Evolutionary conservation across 2,113 vertebrate genomes (phyloP), one percentile per base, ranked within the genome.

Genomic region (Cynocephalus volans): DNA sequence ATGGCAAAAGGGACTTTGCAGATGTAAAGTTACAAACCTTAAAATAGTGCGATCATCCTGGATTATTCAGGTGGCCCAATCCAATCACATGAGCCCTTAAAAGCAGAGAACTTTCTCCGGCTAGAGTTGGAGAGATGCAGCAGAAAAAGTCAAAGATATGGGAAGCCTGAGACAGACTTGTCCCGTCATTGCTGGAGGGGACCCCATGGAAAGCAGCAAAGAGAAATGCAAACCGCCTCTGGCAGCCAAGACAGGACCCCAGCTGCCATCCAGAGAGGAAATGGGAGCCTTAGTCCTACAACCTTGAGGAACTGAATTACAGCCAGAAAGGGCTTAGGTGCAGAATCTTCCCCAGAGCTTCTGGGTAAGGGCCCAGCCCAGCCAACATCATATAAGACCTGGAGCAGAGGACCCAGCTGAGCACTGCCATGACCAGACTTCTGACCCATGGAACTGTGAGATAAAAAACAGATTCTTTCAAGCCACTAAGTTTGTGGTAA

Each of bases 371-470:
- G 24, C 45, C 56, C 50, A 64, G 7, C 28, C 69, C 26, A 50
- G 26, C 12, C 28, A 12, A 50, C 0, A 23, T 62, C n/a, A 26
- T 5, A 6, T 28, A 15, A 73, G 50, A 62, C 19, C 17, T 17
- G 1, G 3, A 72, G 58, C 70, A 2, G 28, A 77, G 33, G 36
- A 62, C 18, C 23, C 45, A 23, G 41, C 5, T 24, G 12, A 70
- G 2, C 50, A 3, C 1, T 0, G 41, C 41, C 48, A 5, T 23
- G 56, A 1, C 8, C n/a, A 54, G 36, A 7, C 41, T 31, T n/a
- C 64, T 28, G n/a, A 23, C 12, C 41, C 81, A 50, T 3, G 36
- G 70, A 48, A 21, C 82, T 73, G 52, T 28, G 81, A 26, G 14
- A 14, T 31, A 1, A 50, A 9, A 31, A 48, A 36, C 0, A 8